Evolutionary conservation across 2,113 vertebrate genomes (phyloP).

Genomic region (Azemiops feae): DNA sequence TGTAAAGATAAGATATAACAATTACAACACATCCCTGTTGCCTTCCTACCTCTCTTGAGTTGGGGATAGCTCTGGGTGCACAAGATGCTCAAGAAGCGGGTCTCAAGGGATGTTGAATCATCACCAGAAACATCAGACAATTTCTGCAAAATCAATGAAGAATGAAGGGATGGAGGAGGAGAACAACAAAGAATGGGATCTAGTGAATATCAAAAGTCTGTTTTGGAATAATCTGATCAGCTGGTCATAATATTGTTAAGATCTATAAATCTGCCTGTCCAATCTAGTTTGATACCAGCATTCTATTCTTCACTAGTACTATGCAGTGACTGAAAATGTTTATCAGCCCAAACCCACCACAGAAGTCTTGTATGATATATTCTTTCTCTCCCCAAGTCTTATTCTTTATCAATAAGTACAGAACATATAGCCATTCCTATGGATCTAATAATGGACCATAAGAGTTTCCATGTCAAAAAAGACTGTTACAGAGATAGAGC

Average conservation of each 20-base stretch:
- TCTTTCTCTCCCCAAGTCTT: neutral
- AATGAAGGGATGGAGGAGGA: neutral
- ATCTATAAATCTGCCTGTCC: neutral
- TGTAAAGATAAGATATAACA: neutral
- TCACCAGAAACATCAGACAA: conserved; percentile 84
- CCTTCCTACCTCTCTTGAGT: conserved; percentile 89
- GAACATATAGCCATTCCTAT: neutral
- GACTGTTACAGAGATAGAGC: neutral
- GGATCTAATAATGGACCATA: neutral
- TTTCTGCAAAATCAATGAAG: conserved; percentile 70
- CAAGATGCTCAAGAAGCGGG: conserved; percentile 90
- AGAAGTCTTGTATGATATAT: neutral
- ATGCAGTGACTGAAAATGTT: neutral
- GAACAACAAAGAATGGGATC: neutral
- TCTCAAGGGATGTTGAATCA: conserved; percentile 85
- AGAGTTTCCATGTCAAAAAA: neutral
- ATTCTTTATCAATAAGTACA: neutral
- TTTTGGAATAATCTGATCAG: neutral
- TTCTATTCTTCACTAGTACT: neutral
- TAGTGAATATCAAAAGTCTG: neutral
- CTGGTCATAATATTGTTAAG: neutral
- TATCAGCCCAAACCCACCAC: neutral
- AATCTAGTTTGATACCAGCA: neutral
- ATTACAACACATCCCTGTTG: conserved; percentile 34
- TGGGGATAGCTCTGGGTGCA: conserved; percentile 92